Conservation (phyloP, 2,888 invertebrate genomes). For the Prosapia bicincta region DNA sequence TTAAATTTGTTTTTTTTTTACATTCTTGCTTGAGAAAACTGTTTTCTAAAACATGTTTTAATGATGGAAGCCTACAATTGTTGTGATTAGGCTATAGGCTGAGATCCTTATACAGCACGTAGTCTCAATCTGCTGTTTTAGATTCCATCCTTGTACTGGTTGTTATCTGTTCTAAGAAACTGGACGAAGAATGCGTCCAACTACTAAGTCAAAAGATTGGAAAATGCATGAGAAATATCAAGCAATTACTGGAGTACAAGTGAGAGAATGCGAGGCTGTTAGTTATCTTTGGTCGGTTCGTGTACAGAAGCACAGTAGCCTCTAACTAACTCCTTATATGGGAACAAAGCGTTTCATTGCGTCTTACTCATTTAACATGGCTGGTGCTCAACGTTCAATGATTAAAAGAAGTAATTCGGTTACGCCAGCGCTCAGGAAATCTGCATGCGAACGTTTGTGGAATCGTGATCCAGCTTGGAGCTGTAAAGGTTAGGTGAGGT, state of each 20-base stretch:
- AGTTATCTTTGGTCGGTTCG: background rate
- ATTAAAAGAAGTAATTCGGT: background rate
- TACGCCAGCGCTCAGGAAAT: background rate
- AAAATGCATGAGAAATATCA: slow-evolving; percentile 2
- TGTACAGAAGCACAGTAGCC: background rate
- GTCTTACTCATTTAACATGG: background rate
- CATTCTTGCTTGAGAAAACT: no score
- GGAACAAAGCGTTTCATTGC: background rate
- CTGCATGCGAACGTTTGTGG: background rate
- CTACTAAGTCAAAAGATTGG: background rate
- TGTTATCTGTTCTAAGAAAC: background rate
- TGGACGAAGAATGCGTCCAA: background rate
- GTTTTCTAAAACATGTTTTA: no score
- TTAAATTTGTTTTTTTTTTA: no score
- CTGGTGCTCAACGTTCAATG: background rate
- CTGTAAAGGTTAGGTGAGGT: no score
- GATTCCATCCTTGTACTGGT: background rate
- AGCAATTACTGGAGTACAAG: background rate
- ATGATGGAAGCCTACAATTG: background rate
- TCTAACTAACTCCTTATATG: background rate
- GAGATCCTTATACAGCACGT: background rate
- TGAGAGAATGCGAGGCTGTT: background rate
- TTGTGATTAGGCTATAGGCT: no score
- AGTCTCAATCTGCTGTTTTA: background rate
- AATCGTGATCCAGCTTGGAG: no score